A percentile compares a stretch with the other conserved stretches of the same genome.
Evolutionary conservation across 2,113 vertebrate genomes (phyloP).

Genomic region (Ivindomyrus marchei): DNA sequence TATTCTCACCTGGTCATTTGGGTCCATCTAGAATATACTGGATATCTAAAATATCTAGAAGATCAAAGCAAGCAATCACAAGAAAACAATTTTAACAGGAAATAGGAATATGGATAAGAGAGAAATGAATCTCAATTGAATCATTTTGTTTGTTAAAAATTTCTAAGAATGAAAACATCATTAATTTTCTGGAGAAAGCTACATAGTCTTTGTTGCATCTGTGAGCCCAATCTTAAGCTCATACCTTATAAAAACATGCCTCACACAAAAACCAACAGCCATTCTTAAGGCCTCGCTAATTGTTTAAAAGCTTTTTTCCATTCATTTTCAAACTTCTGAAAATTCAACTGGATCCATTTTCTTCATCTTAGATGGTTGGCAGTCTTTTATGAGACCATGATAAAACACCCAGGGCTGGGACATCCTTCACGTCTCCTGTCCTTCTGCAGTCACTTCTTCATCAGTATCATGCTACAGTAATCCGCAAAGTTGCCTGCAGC

Average conservation of each 20-base stretch:
- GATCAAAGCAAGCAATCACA: background rate
- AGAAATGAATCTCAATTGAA: background rate
- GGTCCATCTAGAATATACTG: background rate
- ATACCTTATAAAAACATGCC: background rate
- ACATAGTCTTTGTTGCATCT: background rate
- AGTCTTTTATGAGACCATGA: background rate
- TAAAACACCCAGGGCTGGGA: background rate
- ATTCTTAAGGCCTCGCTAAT: background rate
- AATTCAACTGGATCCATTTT: background rate
- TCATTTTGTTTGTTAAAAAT: background rate
- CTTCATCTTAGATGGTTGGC: background rate
- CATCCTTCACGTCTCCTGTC: background rate
- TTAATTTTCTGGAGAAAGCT: background rate
- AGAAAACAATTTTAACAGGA: background rate
- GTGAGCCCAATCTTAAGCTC: background rate
- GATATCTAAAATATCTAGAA: background rate
- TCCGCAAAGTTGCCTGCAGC: background rate
- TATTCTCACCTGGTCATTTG: background rate
- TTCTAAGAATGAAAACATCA: background rate
- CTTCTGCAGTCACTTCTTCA: background rate
- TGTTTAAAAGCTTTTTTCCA: background rate
- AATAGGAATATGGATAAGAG: background rate
- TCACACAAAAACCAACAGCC: background rate
- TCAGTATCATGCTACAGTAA: background rate
- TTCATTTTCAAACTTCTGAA: background rate